phyloP scores from a whole-genome alignment of 2,113 vertebrate species.

The Laticauda laticaudata region DNA sequence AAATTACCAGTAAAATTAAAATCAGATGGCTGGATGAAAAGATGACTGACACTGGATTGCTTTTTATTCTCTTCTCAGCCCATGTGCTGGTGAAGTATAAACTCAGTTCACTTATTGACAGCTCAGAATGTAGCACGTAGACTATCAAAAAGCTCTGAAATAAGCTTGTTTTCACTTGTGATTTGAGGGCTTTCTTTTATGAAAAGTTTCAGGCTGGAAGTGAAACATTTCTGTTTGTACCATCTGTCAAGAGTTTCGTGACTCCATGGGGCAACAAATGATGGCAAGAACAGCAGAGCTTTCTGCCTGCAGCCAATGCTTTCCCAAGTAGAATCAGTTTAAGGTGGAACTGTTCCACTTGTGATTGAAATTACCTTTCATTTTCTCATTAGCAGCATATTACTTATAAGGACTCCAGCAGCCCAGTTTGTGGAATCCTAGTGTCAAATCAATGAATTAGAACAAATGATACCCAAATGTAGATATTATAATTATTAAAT shows the following conservation, averaged over 20 bases:
- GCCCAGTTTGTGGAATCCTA: conserved; percentile 47
- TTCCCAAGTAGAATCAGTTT: conserved; percentile 28
- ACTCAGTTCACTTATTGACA: conserved; percentile 60
- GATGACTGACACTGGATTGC: conserved; percentile 61
- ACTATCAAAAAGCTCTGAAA: conserved; percentile 63
- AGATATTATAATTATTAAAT: conserved; percentile 53
- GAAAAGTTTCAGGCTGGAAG: conserved; percentile 60
- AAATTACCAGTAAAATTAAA: conserved; percentile 21
- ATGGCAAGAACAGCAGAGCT: conserved; percentile 41
- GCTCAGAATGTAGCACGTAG: conserved; percentile 63
- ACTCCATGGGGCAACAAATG: conserved; percentile 49
- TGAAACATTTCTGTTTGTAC: conserved; percentile 58
- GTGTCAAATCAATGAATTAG: conserved; percentile 23
- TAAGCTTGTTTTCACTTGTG: conserved; percentile 67
- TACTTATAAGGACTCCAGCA: conserved; percentile 40
- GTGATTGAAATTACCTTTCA: conserved; percentile 54
- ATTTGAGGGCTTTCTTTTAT: conserved; percentile 65
- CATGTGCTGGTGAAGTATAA: conserved; percentile 54
- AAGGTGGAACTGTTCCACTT: conserved; percentile 41
- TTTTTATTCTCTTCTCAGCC: conserved; percentile 58
- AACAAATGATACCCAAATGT: conserved; percentile 36
- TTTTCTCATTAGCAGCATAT: conserved; percentile 56
- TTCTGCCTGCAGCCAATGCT: conserved; percentile 34
- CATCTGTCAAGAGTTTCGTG: conserved; percentile 62
- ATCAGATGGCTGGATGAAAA: conserved; percentile 56